Base-by-base conservation (phyloP, 2,797 vertebrate genomes). In the Zonotrichia albicollis region DNA sequence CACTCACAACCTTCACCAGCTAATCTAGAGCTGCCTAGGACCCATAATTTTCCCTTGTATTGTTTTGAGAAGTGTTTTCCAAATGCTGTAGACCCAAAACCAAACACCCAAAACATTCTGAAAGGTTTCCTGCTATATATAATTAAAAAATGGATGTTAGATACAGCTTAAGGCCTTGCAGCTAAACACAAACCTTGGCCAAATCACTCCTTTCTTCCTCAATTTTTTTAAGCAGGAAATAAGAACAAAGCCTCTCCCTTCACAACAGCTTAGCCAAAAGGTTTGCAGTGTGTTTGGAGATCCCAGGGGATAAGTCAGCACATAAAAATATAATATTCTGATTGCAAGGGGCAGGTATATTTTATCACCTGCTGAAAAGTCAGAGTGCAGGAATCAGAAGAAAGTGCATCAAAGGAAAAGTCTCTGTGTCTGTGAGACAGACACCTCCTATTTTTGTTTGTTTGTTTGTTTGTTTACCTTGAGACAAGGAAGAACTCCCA, bases 361-460 rank as follows among this genome's bases (percentile, higher is more conserved):
- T 96, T 94, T 94, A 46, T 82, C 66, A 93, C 46, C 51, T 94
- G 46, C 19, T 84, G 60, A 60, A 11, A 25, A 90, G 38, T 38
- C 55, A 27, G 84, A 93, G 80, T 74, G 65, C 27, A 93, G 81
- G 86, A 61, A 92, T 46, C 74, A 87, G 93, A 93, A 94, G 73
- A 34, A 87, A 85, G 34, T 5, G 65, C 78, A 88, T 80, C n/a
- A 89, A 93, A 96, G 61, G 76, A 38, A 43, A 81, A 95, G 67
- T 48, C 72, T 65, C 89, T 30, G 22, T 20, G 68, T 87, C 67
- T 9, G 5, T 36, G 90, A 95, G 88, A 57, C 38, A 72, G 54
- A 53, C 38, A 42, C 71, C 66, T 95, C 88, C 48, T 54, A 11
- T 40, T 91, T 45, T 91, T 62, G 36, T 38, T 38, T 40, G 12